Evolutionary conservation across 2,113 vertebrate species (phyloP).

Genomic region (Sebastes fasciatus): DNA sequence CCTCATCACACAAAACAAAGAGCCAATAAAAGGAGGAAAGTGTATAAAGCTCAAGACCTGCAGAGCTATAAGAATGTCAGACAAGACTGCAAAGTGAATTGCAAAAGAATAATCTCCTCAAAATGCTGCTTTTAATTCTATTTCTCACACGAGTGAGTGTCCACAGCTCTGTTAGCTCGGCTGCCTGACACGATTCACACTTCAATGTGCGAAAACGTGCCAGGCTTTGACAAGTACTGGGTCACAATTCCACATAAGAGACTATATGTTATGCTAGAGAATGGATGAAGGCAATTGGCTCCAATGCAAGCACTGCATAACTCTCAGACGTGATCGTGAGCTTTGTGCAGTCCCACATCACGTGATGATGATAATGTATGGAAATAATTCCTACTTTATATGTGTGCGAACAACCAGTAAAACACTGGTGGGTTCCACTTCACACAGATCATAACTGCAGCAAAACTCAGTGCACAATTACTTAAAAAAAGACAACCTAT

Average conservation of each 20-base stretch:
- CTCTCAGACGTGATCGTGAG: conserved; percentile 20
- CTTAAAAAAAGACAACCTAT: background rate
- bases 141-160: background rate
- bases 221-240: conserved; percentile 7
- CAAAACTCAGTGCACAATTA: background rate
- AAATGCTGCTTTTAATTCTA: conserved; percentile 5
- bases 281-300: conserved; percentile 30
- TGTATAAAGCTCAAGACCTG: background rate
- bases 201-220: conserved; percentile 32
- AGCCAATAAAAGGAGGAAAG: background rate
- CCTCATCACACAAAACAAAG: conserved; percentile 1
- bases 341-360: background rate
- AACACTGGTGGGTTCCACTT: background rate
- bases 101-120: conserved; percentile 8
- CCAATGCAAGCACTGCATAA: conserved; percentile 23
- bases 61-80: background rate
- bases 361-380: conserved; percentile 23
- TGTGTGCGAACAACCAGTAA: background rate
- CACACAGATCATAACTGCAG: background rate
- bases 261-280: conserved; percentile 11
- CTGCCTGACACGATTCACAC: background rate
- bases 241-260: conserved; percentile 21
- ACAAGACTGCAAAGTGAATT: background rate
- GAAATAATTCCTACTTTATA: conserved; percentile 5
- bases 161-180: conserved; percentile 2